phyloP scores from a whole-genome alignment of 2,888 invertebrate species.

The Calameuta idolon region DNA sequence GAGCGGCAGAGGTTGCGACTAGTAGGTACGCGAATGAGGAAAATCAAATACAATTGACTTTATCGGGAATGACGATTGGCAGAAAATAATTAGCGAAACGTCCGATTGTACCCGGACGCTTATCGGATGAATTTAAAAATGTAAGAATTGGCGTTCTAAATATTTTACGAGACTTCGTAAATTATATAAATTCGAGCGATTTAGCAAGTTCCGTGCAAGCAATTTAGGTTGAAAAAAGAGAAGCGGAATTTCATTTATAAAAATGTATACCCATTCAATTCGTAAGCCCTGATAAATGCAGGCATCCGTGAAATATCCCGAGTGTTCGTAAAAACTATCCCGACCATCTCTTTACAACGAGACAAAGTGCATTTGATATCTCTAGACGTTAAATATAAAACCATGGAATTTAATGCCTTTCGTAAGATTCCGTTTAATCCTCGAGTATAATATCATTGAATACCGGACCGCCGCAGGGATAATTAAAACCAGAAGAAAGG shows the following conservation, averaged over 20 bases:
- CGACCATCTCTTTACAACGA: not conserved
- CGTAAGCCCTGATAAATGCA: not conserved
- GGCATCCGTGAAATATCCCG: not conserved
- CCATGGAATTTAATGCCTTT: not conserved
- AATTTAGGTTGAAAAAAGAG: not conserved
- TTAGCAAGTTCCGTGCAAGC: not conserved
- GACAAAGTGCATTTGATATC: not conserved
- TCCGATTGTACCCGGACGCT: not conserved
- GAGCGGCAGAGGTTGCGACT: not conserved
- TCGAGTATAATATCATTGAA: not conserved
- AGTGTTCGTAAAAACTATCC: not conserved
- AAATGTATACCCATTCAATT: not conserved
- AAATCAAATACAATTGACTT: not conserved
- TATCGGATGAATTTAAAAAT: not conserved
- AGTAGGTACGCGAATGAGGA: not conserved
- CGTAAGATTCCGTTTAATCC: not conserved
- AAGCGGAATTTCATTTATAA: not conserved
- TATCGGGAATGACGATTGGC: not conserved
- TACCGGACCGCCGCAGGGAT: not conserved
- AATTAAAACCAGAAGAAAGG: not conserved
- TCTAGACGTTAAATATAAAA: not conserved
- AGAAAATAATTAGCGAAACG: not conserved
- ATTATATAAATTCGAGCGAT: not conserved
- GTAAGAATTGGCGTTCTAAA: not conserved
- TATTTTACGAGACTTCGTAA: not conserved